Conservation (phyloP, 1,140 invertebrate genomes). For the Oedothorax gibbosus region DNA sequence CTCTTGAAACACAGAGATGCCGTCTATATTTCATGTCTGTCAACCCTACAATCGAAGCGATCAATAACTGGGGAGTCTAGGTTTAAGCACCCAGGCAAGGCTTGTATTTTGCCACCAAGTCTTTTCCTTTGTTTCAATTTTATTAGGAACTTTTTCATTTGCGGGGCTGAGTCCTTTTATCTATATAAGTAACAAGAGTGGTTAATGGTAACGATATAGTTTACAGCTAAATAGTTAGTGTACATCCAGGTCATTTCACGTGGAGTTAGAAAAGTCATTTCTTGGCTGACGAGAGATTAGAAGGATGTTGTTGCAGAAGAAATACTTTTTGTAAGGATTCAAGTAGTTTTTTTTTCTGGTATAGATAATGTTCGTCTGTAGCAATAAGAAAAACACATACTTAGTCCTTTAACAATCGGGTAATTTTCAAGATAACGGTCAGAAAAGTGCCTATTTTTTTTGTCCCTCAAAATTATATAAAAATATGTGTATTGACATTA, state of each 20-base stretch:
- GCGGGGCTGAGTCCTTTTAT: constrained; percentile 42
- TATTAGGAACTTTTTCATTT: constrained; percentile 26
- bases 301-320: too few relatives aligned
- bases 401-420: too few relatives aligned
- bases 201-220: constrained; percentile 50
- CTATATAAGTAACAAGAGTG: constrained; percentile 39
- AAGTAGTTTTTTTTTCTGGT: too few relatives aligned
- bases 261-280: too few relatives aligned
- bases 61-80: constrained; percentile 51
- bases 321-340: too few relatives aligned
- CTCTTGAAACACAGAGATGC: constrained; percentile 56
- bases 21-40: constrained; percentile 59
- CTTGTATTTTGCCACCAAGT: constrained; percentile 23
- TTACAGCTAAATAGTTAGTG: not conserved
- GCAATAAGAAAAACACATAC: too few relatives aligned
- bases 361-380: too few relatives aligned
- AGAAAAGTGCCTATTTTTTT: too few relatives aligned
- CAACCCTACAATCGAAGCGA: constrained; percentile 54
- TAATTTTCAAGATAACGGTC: too few relatives aligned
- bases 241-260: constrained; percentile 22
- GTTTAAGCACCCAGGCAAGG: constrained; percentile 47
- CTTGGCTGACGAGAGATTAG: too few relatives aligned
- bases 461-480: too few relatives aligned
- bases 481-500: too few relatives aligned
- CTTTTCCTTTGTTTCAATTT: constrained; percentile 19